Percentiles rank a stretch among this genome's conserved stretches.
Evolutionary conservation across 2,113 vertebrate genomes (phyloP).

Genomic region (Peucedramus taeniatus): DNA sequence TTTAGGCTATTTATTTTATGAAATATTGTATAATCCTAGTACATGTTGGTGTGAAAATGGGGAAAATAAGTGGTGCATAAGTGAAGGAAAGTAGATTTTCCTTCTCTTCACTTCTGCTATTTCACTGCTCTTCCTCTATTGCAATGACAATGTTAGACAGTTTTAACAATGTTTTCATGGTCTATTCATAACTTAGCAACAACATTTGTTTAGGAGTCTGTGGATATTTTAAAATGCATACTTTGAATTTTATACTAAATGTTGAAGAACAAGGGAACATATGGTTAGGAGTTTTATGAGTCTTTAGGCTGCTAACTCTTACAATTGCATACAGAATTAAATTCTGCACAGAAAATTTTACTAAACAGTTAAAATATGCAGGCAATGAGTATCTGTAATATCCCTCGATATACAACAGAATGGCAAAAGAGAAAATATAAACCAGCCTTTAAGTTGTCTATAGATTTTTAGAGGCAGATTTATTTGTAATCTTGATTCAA

Average conservation of each 20-base stretch:
- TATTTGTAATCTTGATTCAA: slow-evolving; percentile 14
- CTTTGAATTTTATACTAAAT: slow-evolving; percentile 59
- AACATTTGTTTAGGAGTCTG: slow-evolving; percentile 59
- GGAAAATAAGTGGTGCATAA: neutral
- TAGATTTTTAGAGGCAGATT: neutral
- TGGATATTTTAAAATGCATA: slow-evolving; percentile 60
- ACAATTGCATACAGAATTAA: slow-evolving; percentile 16
- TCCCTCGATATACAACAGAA: neutral
- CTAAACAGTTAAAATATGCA: slow-evolving; percentile 37
- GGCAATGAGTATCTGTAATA: neutral
- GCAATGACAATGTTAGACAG: slow-evolving; percentile 18
- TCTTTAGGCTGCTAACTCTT: slow-evolving; percentile 23
- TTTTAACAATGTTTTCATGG: slow-evolving; percentile 22
- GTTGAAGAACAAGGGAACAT: slow-evolving; percentile 48
- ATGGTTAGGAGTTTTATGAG: slow-evolving; percentile 51
- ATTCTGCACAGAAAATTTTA: slow-evolving; percentile 20
- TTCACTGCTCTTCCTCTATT: neutral
- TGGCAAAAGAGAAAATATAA: neutral
- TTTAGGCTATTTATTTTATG: neutral
- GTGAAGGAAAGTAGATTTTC: neutral
- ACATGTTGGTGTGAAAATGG: neutral
- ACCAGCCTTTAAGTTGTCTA: neutral
- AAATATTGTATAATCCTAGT: neutral
- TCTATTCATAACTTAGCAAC: slow-evolving; percentile 41
- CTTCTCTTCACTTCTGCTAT: neutral